Evolutionary conservation across 2,113 vertebrate species (phyloP), one percentile per base, ranked within the genome.

Genomic region (Gallinago paraguaiae): DNA sequence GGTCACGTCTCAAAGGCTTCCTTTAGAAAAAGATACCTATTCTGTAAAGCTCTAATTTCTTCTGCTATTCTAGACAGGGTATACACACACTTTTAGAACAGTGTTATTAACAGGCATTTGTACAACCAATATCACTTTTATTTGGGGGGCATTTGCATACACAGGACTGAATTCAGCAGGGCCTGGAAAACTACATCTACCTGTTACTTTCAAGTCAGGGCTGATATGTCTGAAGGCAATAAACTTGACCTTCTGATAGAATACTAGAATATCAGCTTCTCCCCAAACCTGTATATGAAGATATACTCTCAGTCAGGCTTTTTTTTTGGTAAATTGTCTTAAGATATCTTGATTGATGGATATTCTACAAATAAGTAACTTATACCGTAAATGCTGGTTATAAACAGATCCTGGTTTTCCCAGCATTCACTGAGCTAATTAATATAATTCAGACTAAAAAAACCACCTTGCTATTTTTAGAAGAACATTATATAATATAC

Each of bases 381-480:
- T 54, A 6, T 0, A n/a, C 1, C 9, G 31, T 41, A 82, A 76
- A 15, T 37, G 59, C 25, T 75, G 25, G 15, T 41, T 85, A 51
- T 2, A 0, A 11, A 56, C 15, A 92, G 25, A 82, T 56, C 31
- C n/a, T 68, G 33, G 13, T 50, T 86, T 86, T 65, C 60, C 46
- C 64, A 67, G 48, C 30, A 56, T 94, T 83, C 46, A 88, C 51
- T 75, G 68, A 92, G 83, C 30, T 76, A 87, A 95, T 65, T 85
- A 90, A 80, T 70, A 10, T 17, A 91, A 87, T 53, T 92, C 74
- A 95, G 67, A 88, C 11, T 8, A 43, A 81, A 48, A 70, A n/a
- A 84, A 20, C 19, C 9, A 20, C 1, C n/a, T 27, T 24, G 14
- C 86, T 93, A 92, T 93, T 95, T 97, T 95, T 88, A 95, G 90